phyloP scores from a whole-genome alignment of 1,140 invertebrate genomes.

The Apis laboriosa region DNA sequence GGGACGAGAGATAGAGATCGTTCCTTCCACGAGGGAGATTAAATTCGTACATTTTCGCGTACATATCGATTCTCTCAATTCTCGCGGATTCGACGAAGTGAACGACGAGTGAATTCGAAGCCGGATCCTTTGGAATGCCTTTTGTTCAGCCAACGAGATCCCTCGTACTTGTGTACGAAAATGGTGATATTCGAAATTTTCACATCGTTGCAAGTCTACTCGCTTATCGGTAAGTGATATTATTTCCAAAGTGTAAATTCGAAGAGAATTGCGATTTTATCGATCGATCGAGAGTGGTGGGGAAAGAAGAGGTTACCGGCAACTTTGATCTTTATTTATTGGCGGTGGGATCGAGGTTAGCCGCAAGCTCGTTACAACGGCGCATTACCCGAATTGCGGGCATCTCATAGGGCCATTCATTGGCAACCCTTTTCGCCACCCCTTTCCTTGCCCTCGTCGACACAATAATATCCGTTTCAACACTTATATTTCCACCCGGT shows the following conservation, averaged over 20 bases:
- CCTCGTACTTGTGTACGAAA: too few species aligned
- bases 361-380: slow-evolving; percentile 61
- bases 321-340: slow-evolving; percentile 31
- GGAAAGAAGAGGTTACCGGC: neutral
- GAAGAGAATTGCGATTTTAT: slow-evolving; percentile 31
- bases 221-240: neutral
- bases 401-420: slow-evolving; percentile 66
- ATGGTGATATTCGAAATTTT: too few species aligned
- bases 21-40: too few species aligned
- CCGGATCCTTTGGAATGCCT: too few species aligned
- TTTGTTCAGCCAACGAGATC: too few species aligned
- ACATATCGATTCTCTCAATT: too few species aligned
- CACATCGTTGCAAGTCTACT: too few species aligned
- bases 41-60: too few species aligned
- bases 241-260: slow-evolving; percentile 31
- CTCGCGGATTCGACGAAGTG: too few species aligned
- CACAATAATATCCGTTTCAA: slow-evolving; percentile 42
- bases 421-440: slow-evolving; percentile 65
- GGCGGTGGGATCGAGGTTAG: neutral
- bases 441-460: slow-evolving; percentile 60
- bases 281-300: slow-evolving; percentile 33
- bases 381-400: slow-evolving; percentile 68
- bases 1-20: too few species aligned
- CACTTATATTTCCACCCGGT: neutral
- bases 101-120: too few species aligned